Evolutionary conservation across 2,888 invertebrate genomes (phyloP).

Genomic region (Formica aserva): DNA sequence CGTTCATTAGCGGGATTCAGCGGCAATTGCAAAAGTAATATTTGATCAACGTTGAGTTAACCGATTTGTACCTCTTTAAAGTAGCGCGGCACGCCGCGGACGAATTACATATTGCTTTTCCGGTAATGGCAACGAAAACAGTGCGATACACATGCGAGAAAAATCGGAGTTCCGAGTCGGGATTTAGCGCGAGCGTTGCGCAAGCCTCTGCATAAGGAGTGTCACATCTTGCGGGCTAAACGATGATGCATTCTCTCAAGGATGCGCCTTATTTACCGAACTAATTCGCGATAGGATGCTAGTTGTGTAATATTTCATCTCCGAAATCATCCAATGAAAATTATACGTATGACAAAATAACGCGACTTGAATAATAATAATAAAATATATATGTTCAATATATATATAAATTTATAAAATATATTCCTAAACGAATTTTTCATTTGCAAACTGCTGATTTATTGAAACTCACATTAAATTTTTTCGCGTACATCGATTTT

Average conservation of each 20-base stretch:
- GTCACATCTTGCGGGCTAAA: too few relatives aligned
- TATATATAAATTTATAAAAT: neutral
- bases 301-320: conserved; percentile 8
- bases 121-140: conserved; percentile 27
- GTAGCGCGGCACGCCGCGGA: conserved; percentile 11
- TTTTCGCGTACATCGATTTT: neutral
- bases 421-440: neutral
- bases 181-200: conserved; percentile 28
- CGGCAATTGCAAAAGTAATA: conserved; percentile 58
- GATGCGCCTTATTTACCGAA: neutral
- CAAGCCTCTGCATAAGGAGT: conserved; percentile 20
- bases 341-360: neutral
- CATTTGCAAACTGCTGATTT: too few relatives aligned
- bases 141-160: conserved; percentile 28
- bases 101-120: conserved; percentile 15
- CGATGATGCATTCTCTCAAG: conserved; percentile 16
- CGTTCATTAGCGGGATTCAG: conserved; percentile 53
- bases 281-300: conserved; percentile 10
- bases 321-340: neutral
- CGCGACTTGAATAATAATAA: neutral
- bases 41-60: conserved; percentile 46
- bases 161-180: conserved; percentile 14
- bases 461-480: neutral
- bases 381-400: neutral
- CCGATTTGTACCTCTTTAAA: conserved; percentile 49